phyloP scores from a whole-genome alignment of 2,113 vertebrate species.

The Aspiorhynchus laticeps region DNA sequence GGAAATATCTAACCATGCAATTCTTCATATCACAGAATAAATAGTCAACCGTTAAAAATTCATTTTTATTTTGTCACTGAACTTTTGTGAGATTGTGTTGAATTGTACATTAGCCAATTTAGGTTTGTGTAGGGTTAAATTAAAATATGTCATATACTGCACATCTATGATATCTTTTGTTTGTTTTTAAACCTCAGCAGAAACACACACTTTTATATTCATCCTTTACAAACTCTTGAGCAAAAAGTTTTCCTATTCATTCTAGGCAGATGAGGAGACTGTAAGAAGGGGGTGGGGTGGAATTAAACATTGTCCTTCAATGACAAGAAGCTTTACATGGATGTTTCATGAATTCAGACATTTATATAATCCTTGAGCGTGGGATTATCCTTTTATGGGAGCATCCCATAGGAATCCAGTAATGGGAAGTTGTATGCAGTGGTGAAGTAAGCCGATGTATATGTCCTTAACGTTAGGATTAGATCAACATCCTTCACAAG shows the following conservation, averaged over 20 bases:
- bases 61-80: background rate
- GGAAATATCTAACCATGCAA: background rate
- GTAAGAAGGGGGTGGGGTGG: background rate
- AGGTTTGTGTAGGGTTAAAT: background rate
- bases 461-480: background rate
- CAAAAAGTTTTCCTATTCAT: background rate
- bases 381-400: slow-evolving; percentile 17
- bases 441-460: background rate
- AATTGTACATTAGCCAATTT: background rate
- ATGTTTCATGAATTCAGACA: background rate
- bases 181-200: background rate
- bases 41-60: background rate
- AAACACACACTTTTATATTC: background rate
- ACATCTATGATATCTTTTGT: background rate
- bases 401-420: background rate
- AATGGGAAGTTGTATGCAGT: background rate
- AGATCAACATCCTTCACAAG: background rate
- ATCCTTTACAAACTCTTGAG: background rate
- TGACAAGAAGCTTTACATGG: slow-evolving; percentile 5
- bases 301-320: background rate
- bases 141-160: background rate
- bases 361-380: slow-evolving; percentile 2
- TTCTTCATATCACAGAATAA: background rate
- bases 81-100: background rate
- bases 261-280: background rate